phyloP scores from a whole-genome alignment of 2,797 vertebrate genomes.

The Sphenodon punctatus region DNA sequence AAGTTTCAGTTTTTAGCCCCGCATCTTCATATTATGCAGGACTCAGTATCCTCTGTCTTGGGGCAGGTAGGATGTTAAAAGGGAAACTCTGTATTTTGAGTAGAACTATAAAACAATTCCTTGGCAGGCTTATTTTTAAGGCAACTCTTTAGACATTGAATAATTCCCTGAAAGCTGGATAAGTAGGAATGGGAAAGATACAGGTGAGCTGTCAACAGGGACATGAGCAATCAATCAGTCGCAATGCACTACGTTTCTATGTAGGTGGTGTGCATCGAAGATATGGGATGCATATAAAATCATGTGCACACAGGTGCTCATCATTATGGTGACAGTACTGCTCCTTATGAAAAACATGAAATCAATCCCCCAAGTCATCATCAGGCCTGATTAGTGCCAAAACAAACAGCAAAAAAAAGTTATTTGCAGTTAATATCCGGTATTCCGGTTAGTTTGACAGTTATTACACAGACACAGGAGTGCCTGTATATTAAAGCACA shows the following conservation, averaged over 20 bases:
- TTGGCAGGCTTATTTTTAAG: neutral
- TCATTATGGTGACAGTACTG: no score
- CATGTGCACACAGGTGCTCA: rapidly evolving
- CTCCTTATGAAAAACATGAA: no score
- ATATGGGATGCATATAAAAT: neutral
- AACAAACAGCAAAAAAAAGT: no score
- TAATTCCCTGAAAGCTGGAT: neutral
- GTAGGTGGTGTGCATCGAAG: neutral
- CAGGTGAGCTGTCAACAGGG: neutral
- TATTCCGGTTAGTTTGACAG: no score
- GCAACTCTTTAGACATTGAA: neutral
- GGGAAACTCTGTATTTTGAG: neutral
- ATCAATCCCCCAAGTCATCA: no score
- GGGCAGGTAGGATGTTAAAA: neutral
- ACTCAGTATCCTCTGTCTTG: neutral
- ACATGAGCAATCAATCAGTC: neutral
- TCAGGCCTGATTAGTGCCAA: no score
- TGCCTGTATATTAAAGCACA: no score
- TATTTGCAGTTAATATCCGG: no score
- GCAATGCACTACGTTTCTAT: neutral
- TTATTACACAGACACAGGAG: no score
- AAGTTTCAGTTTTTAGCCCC: neutral
- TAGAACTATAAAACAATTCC: neutral
- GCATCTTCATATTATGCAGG: neutral
- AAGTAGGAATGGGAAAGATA: neutral